A percentile compares a stretch with the other conserved stretches of the same genome.
Conservation (phyloP, 1,140 invertebrate genomes). For the Drosophila ironensis region DNA sequence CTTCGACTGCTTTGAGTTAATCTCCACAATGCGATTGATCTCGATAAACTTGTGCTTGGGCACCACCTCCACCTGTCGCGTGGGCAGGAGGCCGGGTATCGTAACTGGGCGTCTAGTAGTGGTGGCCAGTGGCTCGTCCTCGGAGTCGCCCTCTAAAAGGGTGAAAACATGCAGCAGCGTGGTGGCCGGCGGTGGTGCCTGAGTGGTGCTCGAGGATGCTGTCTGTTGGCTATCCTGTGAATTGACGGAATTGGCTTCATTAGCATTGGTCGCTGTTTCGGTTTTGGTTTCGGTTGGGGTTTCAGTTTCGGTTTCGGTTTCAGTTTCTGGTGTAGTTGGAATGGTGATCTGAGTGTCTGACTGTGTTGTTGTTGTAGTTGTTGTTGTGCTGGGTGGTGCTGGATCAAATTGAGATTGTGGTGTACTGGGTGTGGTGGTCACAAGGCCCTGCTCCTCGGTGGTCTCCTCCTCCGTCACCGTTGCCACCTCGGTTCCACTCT, state of each 20-base stretch:
- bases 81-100: not conserved
- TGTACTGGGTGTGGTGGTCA: constrained; percentile 74
- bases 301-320: constrained; percentile 11
- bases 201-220: constrained; percentile 24
- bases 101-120: constrained; percentile 19
- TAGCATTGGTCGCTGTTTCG: constrained; percentile 55
- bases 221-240: constrained; percentile 41
- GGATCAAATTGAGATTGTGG: constrained; percentile 61
- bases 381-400: constrained; percentile 38
- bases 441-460: constrained; percentile 38
- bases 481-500: constrained; percentile 33
- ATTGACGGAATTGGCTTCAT: constrained; percentile 75
- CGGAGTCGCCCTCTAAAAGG: constrained; percentile 72
- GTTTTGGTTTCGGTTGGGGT: constrained; percentile 15
- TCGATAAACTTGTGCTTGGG: constrained; percentile 85
- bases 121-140: constrained; percentile 17
- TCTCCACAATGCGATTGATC: constrained; percentile 86
- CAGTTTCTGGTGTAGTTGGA: constrained; percentile 12
- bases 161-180: constrained; percentile 84
- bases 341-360: constrained; percentile 40
- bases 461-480: constrained; percentile 7
- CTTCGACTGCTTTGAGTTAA: constrained; percentile 85
- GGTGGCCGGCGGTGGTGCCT: constrained; percentile 81
- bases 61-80: constrained; percentile 16
- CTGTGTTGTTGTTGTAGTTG: too few species aligned